A percentile compares a stretch with the other conserved stretches of the same genome.
These are phyloP conservation scores for Erpetoichthys calabaricus DNA, from an alignment of 2,797 vertebrate genomes.

Conservation along the genomic window DNA sequence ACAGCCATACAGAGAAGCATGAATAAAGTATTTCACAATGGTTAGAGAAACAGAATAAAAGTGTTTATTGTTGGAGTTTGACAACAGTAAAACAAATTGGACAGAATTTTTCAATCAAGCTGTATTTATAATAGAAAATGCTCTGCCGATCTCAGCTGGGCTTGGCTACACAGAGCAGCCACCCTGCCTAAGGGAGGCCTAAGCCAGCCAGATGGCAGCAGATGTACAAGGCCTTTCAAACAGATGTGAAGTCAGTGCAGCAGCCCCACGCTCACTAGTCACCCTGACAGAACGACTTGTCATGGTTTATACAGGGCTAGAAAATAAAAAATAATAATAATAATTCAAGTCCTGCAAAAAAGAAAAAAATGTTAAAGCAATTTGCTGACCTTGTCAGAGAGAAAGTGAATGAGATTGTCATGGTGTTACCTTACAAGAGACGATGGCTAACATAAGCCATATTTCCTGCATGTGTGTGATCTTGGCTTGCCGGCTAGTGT, in stretches of 20 bases:
- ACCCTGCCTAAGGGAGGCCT: not conserved
- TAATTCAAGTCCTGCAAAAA: too few relatives aligned
- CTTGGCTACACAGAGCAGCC: not conserved
- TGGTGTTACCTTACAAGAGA: not conserved
- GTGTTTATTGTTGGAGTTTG: not conserved
- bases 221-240: not conserved
- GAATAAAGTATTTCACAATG: too few relatives aligned
- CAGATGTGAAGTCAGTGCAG: not conserved
- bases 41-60: too few relatives aligned
- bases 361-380: slow-evolving; percentile 5
- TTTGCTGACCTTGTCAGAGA: slow-evolving; percentile 23
- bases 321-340: slow-evolving; percentile 2
- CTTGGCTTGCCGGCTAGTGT: not conserved
- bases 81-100: not conserved
- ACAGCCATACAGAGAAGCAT: too few relatives aligned
- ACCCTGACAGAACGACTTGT: slow-evolving; percentile 1
- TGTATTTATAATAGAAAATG: not conserved
- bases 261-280: not conserved
- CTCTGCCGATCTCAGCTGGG: not conserved
- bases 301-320: slow-evolving; percentile 11
- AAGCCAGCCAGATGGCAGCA: not conserved
- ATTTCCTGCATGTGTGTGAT: too few relatives aligned
- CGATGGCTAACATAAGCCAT: too few relatives aligned
- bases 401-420: slow-evolving; percentile 19
- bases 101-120: not conserved